Conservation (phyloP, 2,888 invertebrate species). For the Salticus scenicus region DNA sequence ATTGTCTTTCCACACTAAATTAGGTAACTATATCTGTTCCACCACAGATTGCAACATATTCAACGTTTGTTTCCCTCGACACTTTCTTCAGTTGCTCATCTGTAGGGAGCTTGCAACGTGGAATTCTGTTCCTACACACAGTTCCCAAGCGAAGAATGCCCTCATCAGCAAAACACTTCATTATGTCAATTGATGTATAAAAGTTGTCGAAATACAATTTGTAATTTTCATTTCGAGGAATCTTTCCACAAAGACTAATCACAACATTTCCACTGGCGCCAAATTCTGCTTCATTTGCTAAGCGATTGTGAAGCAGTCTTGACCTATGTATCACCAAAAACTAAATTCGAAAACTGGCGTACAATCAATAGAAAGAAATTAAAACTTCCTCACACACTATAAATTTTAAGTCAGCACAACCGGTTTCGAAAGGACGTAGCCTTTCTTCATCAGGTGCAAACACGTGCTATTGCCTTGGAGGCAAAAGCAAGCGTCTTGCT, state of each 20-base stretch:
- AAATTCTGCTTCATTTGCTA: too few relatives aligned
- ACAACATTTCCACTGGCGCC: constrained; percentile 19
- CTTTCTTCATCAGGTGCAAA: too few relatives aligned
- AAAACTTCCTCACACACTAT: too few relatives aligned
- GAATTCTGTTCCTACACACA: neutral
- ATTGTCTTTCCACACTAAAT: constrained; percentile 2
- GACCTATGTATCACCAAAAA: too few relatives aligned
- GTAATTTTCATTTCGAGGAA: neutral
- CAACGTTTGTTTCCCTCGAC: neutral
- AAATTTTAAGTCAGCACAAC: too few relatives aligned
- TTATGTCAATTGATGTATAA: neutral
- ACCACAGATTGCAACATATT: constrained; percentile 3
- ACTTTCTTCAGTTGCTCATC: too few relatives aligned
- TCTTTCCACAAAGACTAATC: constrained; percentile 75
- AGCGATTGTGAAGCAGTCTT: too few relatives aligned
- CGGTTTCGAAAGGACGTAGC: too few relatives aligned
- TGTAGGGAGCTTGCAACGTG: constrained; percentile 8
- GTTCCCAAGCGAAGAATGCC: constrained; percentile 6
- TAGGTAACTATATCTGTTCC: neutral
- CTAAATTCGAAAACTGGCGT: too few relatives aligned
- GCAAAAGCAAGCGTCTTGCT: too few relatives aligned
- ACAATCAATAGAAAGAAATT: too few relatives aligned
- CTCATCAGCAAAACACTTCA: neutral
- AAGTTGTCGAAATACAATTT: neutral
- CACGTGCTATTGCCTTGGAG: too few relatives aligned